These are phyloP conservation scores for Linnaemya vulpina DNA, from an alignment of 2,888 invertebrate species.

Conservation along the genomic window DNA sequence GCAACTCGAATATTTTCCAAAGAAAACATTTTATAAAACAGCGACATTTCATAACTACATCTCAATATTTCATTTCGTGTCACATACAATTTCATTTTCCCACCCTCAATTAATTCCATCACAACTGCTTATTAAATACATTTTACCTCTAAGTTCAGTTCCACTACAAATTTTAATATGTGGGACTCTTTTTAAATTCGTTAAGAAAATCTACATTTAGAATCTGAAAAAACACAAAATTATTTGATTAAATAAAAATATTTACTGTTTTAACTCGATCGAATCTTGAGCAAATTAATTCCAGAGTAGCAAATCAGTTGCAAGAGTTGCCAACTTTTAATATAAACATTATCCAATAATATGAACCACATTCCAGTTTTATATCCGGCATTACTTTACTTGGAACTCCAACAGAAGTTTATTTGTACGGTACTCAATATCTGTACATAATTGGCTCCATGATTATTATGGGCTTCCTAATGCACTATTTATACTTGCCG, in stretches of 20 bases:
- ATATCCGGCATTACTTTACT: conserved; percentile 90
- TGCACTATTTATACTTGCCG: conserved; percentile 87
- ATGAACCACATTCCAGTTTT: conserved; percentile 83
- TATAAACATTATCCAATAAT: neutral
- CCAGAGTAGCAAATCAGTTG: neutral
- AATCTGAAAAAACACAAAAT: neutral
- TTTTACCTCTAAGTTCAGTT: conserved; percentile 5
- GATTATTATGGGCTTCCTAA: conserved; percentile 85
- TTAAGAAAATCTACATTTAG: neutral
- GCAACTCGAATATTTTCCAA: too few relatives aligned
- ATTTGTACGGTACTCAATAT: conserved; percentile 90
- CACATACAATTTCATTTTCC: conserved; percentile 16
- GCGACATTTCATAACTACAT: neutral
- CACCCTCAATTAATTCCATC: conserved; percentile 17
- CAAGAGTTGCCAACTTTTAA: conserved; percentile 10
- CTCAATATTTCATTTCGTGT: neutral
- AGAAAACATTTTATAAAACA: too few relatives aligned
- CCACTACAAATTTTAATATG: conserved; percentile 3
- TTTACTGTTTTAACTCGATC: neutral
- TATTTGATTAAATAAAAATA: neutral
- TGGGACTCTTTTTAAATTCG: conserved; percentile 21
- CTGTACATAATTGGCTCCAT: conserved; percentile 85
- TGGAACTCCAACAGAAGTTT: conserved; percentile 91
- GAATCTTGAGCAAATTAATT: neutral
- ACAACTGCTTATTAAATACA: conserved; percentile 17